Conservation (phyloP, 2,797 vertebrate genomes). For the Echiichthys vipera region DNA sequence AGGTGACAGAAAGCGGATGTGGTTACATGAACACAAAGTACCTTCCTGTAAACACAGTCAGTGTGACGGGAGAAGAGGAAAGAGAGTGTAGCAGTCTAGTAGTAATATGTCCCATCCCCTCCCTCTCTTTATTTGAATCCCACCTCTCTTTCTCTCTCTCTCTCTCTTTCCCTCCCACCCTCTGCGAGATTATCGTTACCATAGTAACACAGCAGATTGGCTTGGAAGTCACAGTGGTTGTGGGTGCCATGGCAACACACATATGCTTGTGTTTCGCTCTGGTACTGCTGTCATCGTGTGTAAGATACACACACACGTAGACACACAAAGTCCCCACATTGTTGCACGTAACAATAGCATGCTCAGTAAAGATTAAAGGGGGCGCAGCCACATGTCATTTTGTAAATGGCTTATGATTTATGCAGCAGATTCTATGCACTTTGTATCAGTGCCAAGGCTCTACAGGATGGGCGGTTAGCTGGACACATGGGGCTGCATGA, state of each 20-base stretch:
- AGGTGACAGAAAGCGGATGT: conserved; percentile 22
- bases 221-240: conserved; percentile 79
- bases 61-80: conserved; percentile 14
- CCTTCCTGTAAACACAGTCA: conserved; percentile 37
- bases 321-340: conserved; percentile 26
- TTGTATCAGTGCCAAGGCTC: conserved; percentile 60
- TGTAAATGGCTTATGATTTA: conserved; percentile 78
- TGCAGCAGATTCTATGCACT: conserved; percentile 71
- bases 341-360: conserved; percentile 41
- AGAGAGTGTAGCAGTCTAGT: conserved; percentile 29
- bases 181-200: conserved; percentile 83
- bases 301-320: conserved; percentile 29
- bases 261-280: conserved; percentile 75
- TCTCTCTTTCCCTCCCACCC: conserved; percentile 59
- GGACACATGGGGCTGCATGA: conserved; percentile 54
- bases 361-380: conserved; percentile 63
- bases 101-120: conserved; percentile 51
- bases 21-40: conserved; percentile 4
- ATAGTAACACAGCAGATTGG: conserved; percentile 82
- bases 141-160: conserved; percentile 26
- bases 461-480: conserved; percentile 51
- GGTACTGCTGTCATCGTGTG: conserved; percentile 51
- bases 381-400: conserved; percentile 62
- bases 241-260: conserved; percentile 83
- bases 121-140: conserved; percentile 27